These are phyloP conservation scores for Anisognathus igniventris DNA, from an alignment of 2,797 vertebrate genomes.

Conservation along the genomic window DNA sequence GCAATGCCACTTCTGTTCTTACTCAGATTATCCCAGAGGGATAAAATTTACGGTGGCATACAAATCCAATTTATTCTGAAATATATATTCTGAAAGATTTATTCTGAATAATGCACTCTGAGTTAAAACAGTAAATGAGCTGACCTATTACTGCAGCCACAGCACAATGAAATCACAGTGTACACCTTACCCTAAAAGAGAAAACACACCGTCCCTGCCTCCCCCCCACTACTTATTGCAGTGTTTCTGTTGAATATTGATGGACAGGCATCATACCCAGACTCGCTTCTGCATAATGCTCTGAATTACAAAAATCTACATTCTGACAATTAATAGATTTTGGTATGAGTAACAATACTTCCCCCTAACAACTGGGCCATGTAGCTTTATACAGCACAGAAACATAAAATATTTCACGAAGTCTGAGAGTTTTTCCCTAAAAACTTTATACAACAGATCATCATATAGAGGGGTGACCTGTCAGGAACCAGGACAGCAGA, in stretches of 20 bases:
- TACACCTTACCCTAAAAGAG: background rate
- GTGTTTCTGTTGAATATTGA: background rate
- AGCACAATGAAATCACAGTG: background rate
- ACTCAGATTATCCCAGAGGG: background rate
- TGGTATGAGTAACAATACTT: background rate
- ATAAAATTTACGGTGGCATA: background rate
- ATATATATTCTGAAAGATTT: too few relatives aligned
- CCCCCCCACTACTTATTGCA: accelerated
- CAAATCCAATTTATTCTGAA: background rate
- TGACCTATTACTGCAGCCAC: background rate
- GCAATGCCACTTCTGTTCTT: background rate
- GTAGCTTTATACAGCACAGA: background rate
- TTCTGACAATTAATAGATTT: background rate
- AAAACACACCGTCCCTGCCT: background rate
- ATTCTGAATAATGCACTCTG: background rate
- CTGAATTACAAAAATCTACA: background rate
- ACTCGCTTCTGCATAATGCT: background rate
- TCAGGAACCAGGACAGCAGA: background rate
- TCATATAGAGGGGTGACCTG: background rate
- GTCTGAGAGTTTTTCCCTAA: background rate
- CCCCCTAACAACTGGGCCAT: background rate
- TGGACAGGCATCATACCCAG: accelerated
- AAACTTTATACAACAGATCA: background rate
- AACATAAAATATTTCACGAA: background rate
- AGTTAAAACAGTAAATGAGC: background rate